phyloP scores from a whole-genome alignment of 2,888 invertebrate species.

The Tenodera sinensis region DNA sequence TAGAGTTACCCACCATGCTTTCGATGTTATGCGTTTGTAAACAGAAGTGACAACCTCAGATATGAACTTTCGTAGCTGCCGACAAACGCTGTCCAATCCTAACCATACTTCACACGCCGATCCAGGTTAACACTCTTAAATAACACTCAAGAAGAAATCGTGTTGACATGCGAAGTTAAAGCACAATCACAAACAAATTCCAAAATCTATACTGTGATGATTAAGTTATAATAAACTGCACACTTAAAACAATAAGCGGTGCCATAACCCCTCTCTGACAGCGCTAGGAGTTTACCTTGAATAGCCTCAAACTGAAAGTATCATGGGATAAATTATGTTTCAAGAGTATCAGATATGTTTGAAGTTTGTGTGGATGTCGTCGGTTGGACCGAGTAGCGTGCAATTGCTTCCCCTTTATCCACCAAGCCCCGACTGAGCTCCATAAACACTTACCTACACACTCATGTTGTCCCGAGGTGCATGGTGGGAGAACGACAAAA shows the following conservation, averaged over 20 bases:
- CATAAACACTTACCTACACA: conserved; percentile 36
- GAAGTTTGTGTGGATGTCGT: conserved; percentile 21
- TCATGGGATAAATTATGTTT: conserved; percentile 25
- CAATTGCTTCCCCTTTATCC: conserved; percentile 33
- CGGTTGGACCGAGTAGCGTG: conserved; percentile 27
- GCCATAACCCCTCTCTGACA: conserved; percentile 11
- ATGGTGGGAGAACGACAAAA: conserved; percentile 33
- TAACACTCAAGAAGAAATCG: neutral
- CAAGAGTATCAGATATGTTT: conserved; percentile 21
- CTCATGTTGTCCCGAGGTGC: conserved; percentile 36
- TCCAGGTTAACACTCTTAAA: neutral
- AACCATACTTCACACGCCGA: neutral
- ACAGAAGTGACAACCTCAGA: neutral
- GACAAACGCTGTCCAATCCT: neutral
- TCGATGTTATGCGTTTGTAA: neutral
- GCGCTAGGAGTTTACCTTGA: conserved; percentile 29
- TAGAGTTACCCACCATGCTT: neutral
- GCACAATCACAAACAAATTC: neutral
- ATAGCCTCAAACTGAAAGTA: conserved; percentile 28
- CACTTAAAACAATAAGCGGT: neutral
- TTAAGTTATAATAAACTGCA: neutral
- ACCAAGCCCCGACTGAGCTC: conserved; percentile 36
- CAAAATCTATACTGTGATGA: neutral
- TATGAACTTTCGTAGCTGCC: neutral
- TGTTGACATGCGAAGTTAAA: neutral